Evolutionary conservation across 2,888 invertebrate genomes (phyloP).

Genomic region (Scaptomyza tumidula): DNA sequence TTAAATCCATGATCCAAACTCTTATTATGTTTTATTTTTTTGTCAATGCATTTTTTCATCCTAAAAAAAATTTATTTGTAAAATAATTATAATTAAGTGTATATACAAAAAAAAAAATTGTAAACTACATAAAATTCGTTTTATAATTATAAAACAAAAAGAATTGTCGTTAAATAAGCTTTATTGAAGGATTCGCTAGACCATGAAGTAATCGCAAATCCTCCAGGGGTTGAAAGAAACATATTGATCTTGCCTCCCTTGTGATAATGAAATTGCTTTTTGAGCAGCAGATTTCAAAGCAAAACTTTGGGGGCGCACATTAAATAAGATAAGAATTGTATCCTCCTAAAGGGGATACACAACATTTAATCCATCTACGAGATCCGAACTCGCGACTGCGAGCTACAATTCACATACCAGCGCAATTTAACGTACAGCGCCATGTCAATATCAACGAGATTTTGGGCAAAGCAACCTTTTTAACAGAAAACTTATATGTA

Average conservation of each 20-base stretch:
- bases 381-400: neutral
- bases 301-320: neutral
- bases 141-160: neutral
- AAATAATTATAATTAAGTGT: constrained; percentile 50
- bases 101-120: constrained; percentile 47
- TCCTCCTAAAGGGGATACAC: too few relatives aligned
- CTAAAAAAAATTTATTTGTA: constrained; percentile 61
- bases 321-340: neutral
- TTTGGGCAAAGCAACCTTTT: neutral
- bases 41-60: constrained; percentile 66
- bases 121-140: neutral
- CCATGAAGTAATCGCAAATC: neutral
- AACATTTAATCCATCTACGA: too few relatives aligned
- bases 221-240: neutral
- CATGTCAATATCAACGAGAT: neutral
- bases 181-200: neutral
- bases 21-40: constrained; percentile 49
- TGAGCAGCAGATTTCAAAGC: constrained; percentile 12
- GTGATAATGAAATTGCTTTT: constrained; percentile 9
- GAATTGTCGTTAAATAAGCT: constrained; percentile 4
- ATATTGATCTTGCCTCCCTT: neutral
- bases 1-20: constrained; percentile 15
- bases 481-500: neutral
- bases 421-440: constrained; percentile 33
- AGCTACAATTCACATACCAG: neutral